Evolutionary conservation across 1,140 invertebrate genomes (phyloP).

Genomic region (Drosophila equinoxialis): DNA sequence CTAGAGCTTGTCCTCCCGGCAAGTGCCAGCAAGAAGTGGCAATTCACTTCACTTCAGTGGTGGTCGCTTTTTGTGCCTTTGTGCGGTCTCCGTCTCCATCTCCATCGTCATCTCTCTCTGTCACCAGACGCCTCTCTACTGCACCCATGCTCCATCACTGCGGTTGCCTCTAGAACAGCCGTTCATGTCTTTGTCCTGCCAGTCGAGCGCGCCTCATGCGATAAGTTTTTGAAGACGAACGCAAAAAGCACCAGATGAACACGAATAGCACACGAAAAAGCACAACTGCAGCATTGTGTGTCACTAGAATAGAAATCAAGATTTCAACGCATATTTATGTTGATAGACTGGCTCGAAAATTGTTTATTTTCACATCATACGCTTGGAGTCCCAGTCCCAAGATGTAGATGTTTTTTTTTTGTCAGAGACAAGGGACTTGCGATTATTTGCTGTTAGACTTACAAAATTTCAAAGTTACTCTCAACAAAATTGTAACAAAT

Average conservation of each 20-base stretch:
- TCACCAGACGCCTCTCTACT: neutral
- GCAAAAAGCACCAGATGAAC: conserved; percentile 14
- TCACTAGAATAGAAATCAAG: conserved; percentile 13
- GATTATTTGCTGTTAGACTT: neutral
- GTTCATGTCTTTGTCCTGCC: conserved; percentile 23
- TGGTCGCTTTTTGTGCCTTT: conserved; percentile 43
- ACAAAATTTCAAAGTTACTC: neutral
- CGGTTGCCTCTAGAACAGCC: conserved; percentile 2
- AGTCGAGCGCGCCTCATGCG: neutral
- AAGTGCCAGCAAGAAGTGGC: conserved; percentile 55
- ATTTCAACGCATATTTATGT: conserved; percentile 17
- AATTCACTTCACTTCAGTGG: conserved; percentile 49
- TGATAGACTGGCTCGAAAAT: conserved; percentile 6
- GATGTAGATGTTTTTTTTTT: neutral
- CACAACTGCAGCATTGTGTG: conserved; percentile 14
- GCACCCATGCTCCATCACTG: conserved; percentile 11
- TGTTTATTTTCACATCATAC: conserved; percentile 11
- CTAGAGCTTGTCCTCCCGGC: conserved; percentile 25
- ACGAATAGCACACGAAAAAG: conserved; percentile 2
- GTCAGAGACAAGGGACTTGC: neutral
- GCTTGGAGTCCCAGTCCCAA: neutral
- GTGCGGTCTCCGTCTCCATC: conserved; percentile 1
- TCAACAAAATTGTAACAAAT: neutral
- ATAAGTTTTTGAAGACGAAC: conserved; percentile 4
- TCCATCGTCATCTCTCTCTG: neutral